phyloP scores from a whole-genome alignment of 1,140 invertebrate species.

The Papilio dardanus region DNA sequence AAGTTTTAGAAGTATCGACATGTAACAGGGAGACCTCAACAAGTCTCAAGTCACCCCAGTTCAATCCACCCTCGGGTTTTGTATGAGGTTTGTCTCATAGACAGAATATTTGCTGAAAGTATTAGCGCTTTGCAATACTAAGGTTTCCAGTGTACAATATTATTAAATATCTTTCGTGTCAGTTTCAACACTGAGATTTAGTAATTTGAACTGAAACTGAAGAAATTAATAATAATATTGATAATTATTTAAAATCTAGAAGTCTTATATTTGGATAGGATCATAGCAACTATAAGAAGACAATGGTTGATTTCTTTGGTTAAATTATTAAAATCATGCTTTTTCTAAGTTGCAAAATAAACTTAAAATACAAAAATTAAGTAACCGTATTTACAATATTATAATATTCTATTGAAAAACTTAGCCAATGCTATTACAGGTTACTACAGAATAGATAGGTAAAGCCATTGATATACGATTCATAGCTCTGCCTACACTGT shows the following conservation, averaged over 20 bases:
- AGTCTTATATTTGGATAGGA: background rate
- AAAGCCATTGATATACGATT: background rate
- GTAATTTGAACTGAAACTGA: background rate
- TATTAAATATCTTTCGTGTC: constrained; percentile 30
- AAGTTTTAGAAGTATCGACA: constrained; percentile 39
- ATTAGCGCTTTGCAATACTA: constrained; percentile 50
- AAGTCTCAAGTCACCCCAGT: constrained; percentile 65
- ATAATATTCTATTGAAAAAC: too few species aligned
- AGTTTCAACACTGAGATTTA: constrained; percentile 16
- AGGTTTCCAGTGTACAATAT: constrained; percentile 50
- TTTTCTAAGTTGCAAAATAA: too few species aligned
- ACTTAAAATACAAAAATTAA: too few species aligned
- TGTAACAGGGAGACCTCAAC: constrained; percentile 59
- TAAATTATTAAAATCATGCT: too few species aligned
- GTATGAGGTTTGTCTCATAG: constrained; percentile 69
- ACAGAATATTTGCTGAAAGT: constrained; percentile 71
- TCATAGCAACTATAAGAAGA: too few species aligned
- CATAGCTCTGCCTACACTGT: background rate
- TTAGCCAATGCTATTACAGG: too few species aligned
- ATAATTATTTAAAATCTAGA: background rate
- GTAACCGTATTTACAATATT: too few species aligned
- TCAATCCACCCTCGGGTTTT: constrained; percentile 62
- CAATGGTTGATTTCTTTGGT: too few species aligned
- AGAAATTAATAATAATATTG: background rate
- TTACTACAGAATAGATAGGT: too few species aligned